Evolutionary conservation across 35 echinoderm and acorn worm species (phyloP), one percentile per base, ranked within the genome.

Genomic region (Acanthaster planci): DNA sequence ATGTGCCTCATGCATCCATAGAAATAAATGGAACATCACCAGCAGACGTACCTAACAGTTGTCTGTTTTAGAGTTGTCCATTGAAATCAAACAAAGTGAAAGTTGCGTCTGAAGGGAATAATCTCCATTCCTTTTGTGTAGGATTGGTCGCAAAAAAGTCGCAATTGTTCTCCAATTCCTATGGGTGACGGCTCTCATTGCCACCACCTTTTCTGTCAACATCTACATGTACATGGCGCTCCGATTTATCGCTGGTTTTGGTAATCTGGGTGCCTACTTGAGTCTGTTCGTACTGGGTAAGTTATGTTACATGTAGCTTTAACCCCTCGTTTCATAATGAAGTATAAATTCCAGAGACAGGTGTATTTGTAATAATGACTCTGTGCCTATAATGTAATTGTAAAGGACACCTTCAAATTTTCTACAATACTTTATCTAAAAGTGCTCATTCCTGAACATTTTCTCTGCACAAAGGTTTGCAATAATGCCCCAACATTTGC

Each of bases 191-290:
- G 64, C 21, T 9, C 30, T 72, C 19, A 3, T 72, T 26, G 64
- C 34, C 7, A 72, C 64, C 26, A 72, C 64, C 6, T 72, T 72
- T 30, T 72, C 64, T 7, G 23, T 72, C 0, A 72, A 72, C 16
- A 72, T 72, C 30, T 72, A 72, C 64, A 72, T 72, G 64, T 72
- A 72, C n/a, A 30, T 34, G 23, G 64, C 64, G 14, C 30, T 72
- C 50, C 38, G 64, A 31, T 72, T 72, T 26, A 36, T 72, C 0
- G 18, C 64, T 72, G 64, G 26, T 31, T 72, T 72, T 29, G 64
- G 64, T 30, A 72, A 72, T 26, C 26, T 72, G 0, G 64, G 19
- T 8, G 29, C 64, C 22, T 72, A 72, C 23, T 14, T 72, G 21
- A 31, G 26, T 7, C n/a, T 72, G 19, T 72, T 72, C 34, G 64